Evolutionary conservation across 2,797 vertebrate genomes (phyloP), one percentile per base, ranked within the genome.

Genomic region (Lepidocolaptes lacrymiger): DNA sequence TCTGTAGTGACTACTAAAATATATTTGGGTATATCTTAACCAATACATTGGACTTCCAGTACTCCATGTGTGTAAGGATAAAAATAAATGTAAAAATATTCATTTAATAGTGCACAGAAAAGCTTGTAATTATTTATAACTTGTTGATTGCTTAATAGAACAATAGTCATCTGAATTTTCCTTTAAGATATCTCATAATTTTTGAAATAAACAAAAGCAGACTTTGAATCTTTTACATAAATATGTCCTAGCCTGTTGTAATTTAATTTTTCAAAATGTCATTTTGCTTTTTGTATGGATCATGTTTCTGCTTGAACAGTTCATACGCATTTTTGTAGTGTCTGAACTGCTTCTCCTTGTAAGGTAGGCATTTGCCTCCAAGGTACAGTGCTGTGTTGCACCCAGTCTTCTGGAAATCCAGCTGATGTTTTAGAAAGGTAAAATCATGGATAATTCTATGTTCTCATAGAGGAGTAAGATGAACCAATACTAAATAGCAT

Each of bases 261-360:
- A 85, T 41, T 86, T 71, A 56, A 61, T 97, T 96, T 93, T 82
- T 82, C 36, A 85, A 43, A 86, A 81, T 71, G 34, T 27, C 14
- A 44, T 75, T 82, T 76, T 73, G 27, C 34, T 59, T 89, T 61
- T 91, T 77, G 39, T 79, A 51, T 51, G 63, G 56, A 78, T 81
- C 2, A 3, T 69, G 6, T 64, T 89, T 94, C 30, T 82, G 10
- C 66, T 74, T 75, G 61, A 93, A 75, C 51, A 58, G 21, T 56
- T 91, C 26, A 23, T 48, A n/a, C 2, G 9, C 21, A 17, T 78
- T 86, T 90, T 78, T 77, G 27, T 94, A 61, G 54, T 39, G 27
- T 77, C 73, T 89, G 48, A 62, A n/a, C 46, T 69, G 22, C 71
- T 89, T 81, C 58, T 74, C 16, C 52, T 58, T 0, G 0, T 46